These are phyloP conservation scores for Eonycteris spelaea DNA, from an alignment of 2,113 vertebrate genomes.

Conservation along the genomic window DNA sequence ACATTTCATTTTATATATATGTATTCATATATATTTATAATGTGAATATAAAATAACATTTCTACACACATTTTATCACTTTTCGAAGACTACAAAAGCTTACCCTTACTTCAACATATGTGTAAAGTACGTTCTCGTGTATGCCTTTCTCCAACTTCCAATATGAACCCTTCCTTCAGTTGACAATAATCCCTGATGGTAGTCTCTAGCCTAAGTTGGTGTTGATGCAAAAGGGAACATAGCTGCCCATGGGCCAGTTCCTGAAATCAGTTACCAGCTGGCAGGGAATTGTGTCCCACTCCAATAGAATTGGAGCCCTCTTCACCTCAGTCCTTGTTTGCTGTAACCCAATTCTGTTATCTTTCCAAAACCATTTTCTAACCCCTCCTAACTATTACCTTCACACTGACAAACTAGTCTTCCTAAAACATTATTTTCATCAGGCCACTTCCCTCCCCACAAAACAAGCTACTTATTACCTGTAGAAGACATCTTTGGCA, in stretches of 20 bases:
- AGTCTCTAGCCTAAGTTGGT: neutral
- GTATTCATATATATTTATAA: neutral
- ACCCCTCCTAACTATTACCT: neutral
- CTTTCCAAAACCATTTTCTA: neutral
- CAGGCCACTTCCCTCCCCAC: neutral
- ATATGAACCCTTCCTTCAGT: neutral
- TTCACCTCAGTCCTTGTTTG: neutral
- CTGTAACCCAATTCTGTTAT: neutral
- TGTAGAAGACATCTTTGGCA: neutral
- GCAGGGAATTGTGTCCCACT: neutral
- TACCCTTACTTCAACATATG: neutral
- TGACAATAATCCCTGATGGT: no score
- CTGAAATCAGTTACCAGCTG: fast-evolving
- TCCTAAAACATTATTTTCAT: neutral
- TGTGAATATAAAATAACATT: neutral
- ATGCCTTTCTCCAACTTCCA: neutral
- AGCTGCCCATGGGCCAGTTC: fast-evolving
- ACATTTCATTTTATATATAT: neutral
- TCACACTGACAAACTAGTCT: neutral
- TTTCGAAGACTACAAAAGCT: neutral
- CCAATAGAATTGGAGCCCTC: neutral
- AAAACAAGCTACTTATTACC: neutral
- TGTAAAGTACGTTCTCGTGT: neutral
- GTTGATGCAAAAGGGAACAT: neutral
- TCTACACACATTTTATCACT: neutral